Conservation (phyloP, 2,888 invertebrate genomes). For the Ecliptopera silaceata region DNA sequence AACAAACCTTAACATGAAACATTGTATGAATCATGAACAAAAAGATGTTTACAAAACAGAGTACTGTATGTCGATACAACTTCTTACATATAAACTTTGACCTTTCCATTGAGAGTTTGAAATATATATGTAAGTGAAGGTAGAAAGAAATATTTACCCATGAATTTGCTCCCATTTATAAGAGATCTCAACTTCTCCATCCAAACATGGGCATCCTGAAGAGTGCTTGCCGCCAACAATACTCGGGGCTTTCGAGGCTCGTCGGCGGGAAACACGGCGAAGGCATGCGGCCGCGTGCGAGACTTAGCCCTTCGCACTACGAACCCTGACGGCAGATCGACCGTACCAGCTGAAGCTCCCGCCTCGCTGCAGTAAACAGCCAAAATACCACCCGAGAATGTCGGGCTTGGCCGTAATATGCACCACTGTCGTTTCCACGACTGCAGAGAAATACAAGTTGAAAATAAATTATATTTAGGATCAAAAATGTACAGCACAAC, state of each 20-base stretch:
- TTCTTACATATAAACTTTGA: constrained; percentile 2
- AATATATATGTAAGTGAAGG: constrained; percentile 38
- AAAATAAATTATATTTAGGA: background rate
- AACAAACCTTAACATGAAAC: background rate
- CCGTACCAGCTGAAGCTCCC: constrained; percentile 71
- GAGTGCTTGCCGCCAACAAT: constrained; percentile 85
- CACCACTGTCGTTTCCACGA: constrained; percentile 87
- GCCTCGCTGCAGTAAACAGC: constrained; percentile 82
- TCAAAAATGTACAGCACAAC: background rate
- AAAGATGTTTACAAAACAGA: constrained; percentile 7
- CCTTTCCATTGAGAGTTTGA: background rate
- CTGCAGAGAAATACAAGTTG: constrained; percentile 57
- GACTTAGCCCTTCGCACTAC: constrained; percentile 86
- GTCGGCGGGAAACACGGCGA: constrained; percentile 85
- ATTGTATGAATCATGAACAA: constrained; percentile 7
- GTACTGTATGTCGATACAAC: background rate
- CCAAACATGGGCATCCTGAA: constrained; percentile 87
- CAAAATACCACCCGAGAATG: constrained; percentile 78
- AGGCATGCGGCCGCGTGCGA: constrained; percentile 86
- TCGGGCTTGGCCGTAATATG: constrained; percentile 82
- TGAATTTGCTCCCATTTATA: constrained; percentile 64
- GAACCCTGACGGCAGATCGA: constrained; percentile 83
- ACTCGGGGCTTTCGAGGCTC: constrained; percentile 84
- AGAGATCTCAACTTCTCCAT: constrained; percentile 85
- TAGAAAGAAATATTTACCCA: constrained; percentile 36